phyloP scores from a whole-genome alignment of 2,888 invertebrate genomes.

The Lissocephala sabroskyi region DNA sequence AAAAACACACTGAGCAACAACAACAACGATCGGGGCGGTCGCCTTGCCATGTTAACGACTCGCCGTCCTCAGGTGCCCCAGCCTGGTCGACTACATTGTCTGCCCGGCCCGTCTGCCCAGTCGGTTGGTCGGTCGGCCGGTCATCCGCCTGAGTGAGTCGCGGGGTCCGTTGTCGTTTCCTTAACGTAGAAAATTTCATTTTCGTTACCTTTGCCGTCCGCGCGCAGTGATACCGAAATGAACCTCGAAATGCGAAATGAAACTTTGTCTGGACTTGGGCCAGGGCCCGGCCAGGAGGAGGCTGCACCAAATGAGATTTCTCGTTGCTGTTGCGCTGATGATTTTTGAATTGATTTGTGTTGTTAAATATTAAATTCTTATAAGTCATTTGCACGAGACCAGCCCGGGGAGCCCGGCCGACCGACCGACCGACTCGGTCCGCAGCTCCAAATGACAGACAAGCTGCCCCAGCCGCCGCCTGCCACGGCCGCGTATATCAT shows the following conservation, averaged over 20 bases:
- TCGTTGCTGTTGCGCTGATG: constrained; percentile 37
- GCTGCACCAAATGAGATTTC: constrained; percentile 52
- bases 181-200: constrained; percentile 50
- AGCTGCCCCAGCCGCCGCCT: constrained; percentile 24
- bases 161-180: constrained; percentile 36
- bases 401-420: constrained; percentile 6
- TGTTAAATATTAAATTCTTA: constrained; percentile 70
- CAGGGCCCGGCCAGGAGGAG: constrained; percentile 10
- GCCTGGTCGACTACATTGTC: constrained; percentile 17
- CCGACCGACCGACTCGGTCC: constrained; percentile 16
- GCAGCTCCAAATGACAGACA: constrained; percentile 58
- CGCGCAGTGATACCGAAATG: constrained; percentile 46
- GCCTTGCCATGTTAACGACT: constrained; percentile 65
- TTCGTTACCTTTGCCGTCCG: constrained; percentile 48
- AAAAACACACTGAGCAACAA: constrained; percentile 2
- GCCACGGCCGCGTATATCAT: constrained; percentile 54
- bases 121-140: constrained; percentile 8
- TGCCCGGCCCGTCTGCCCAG: constrained; percentile 8
- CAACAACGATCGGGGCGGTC: constrained; percentile 7
- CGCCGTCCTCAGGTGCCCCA: constrained; percentile 12
- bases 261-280: constrained; percentile 47
- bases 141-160: not conserved
- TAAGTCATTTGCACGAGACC: constrained; percentile 66
- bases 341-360: constrained; percentile 69
- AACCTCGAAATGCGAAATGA: constrained; percentile 48